Evolutionary conservation across 2,797 vertebrate species (phyloP).

Genomic region (Selene dorsalis): DNA sequence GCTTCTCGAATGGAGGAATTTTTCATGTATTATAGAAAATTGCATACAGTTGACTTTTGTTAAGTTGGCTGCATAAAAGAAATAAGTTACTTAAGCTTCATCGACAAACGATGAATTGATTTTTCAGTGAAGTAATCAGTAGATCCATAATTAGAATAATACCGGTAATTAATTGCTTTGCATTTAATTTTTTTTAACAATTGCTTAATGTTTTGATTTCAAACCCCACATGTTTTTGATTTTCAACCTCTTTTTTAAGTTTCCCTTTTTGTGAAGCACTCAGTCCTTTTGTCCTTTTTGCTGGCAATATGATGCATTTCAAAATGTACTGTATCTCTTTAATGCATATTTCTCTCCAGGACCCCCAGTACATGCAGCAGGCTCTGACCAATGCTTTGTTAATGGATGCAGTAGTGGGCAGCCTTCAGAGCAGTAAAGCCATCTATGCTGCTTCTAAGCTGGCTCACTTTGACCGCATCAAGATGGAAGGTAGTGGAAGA

Average conservation of each 20-base stretch:
- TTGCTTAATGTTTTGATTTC: background rate
- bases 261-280: background rate
- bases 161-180: background rate
- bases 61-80: background rate
- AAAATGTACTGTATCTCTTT: background rate
- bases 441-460: constrained; percentile 94
- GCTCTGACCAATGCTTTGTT: constrained; percentile 94
- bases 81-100: background rate
- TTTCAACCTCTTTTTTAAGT: background rate
- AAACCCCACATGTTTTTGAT: background rate
- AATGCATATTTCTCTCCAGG: constrained; percentile 78
- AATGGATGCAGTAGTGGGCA: constrained; percentile 96
- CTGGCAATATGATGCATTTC: background rate
- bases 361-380: constrained; percentile 96
- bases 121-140: background rate
- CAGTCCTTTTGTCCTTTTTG: background rate
- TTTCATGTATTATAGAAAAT: no score
- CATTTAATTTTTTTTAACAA: background rate
- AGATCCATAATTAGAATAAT: background rate
- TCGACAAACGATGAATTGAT: background rate
- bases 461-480: constrained; percentile 93
- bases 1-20: no score
- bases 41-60: background rate
- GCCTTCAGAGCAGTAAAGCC: constrained; percentile 90
- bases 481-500: constrained; percentile 86